Conservation (phyloP, 1,140 invertebrate species). For the Drosophila subpulchrella region DNA sequence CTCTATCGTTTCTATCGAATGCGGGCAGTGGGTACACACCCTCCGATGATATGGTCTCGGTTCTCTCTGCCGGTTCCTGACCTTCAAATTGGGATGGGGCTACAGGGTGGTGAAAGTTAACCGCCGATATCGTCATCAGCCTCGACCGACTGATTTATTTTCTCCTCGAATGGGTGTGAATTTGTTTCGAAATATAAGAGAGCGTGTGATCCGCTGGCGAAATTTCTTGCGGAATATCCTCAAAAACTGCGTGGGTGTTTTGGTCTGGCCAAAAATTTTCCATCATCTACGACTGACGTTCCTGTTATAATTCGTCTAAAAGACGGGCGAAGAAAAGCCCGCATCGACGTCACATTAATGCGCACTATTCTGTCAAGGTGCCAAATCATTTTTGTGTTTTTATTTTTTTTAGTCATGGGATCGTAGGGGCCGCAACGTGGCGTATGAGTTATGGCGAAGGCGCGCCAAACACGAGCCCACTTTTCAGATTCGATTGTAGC, state of each 20-base stretch:
- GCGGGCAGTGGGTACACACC: slow-evolving; percentile 55
- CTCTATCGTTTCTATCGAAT: slow-evolving; percentile 33
- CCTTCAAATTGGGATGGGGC: slow-evolving; percentile 57
- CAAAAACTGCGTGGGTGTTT: slow-evolving; percentile 21
- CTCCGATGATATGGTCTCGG: slow-evolving; percentile 16
- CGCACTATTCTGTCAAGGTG: slow-evolving; percentile 60
- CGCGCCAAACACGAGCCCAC: slow-evolving; percentile 57
- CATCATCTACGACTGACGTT: slow-evolving; percentile 24
- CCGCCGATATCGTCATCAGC: slow-evolving; percentile 25
- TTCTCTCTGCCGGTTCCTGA: slow-evolving; percentile 46
- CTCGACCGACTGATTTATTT: slow-evolving; percentile 41
- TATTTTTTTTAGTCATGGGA: slow-evolving; percentile 3
- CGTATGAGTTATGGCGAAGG: slow-evolving; percentile 49
- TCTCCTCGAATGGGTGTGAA: not conserved
- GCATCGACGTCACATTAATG: slow-evolving; percentile 46
- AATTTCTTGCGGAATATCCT: slow-evolving; percentile 32
- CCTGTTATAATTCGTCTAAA: slow-evolving; percentile 40
- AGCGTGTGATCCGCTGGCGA: slow-evolving; percentile 31
- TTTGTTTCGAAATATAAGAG: not conserved
- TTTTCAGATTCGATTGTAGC: slow-evolving; percentile 41
- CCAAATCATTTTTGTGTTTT: slow-evolving; percentile 36
- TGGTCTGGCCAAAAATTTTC: slow-evolving; percentile 35
- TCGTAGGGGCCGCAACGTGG: slow-evolving; percentile 8
- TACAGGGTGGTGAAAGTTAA: slow-evolving; percentile 46
- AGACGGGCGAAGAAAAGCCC: slow-evolving; percentile 19